phyloP scores from a whole-genome alignment of 2,888 invertebrate species.

The Pyrochroa serraticornis region DNA sequence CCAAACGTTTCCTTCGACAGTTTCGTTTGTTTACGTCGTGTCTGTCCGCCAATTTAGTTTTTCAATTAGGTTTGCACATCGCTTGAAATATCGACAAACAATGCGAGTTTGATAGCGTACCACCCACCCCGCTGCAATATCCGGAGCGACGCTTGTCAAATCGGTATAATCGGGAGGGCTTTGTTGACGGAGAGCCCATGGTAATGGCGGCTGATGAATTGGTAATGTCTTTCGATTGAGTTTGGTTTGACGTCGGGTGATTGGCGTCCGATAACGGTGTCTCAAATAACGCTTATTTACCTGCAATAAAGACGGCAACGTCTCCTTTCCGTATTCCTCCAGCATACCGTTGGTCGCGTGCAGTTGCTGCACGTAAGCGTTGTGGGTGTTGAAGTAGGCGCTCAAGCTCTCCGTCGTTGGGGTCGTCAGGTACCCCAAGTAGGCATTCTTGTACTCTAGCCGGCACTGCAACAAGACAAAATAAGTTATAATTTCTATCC shows the following conservation, averaged over 20 bases:
- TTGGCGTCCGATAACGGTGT: conserved; percentile 32
- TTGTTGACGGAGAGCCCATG: conserved; percentile 35
- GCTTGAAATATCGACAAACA: not conserved
- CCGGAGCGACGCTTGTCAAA: conserved; percentile 29
- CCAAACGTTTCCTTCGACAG: too few relatives aligned
- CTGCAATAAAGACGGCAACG: conserved; percentile 84
- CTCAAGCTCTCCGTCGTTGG: conserved; percentile 74
- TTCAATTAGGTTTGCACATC: not conserved
- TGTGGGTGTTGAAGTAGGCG: conserved; percentile 89
- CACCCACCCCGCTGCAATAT: conserved; percentile 7
- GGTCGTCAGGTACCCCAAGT: conserved; percentile 76
- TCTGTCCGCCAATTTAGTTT: conserved; percentile 5
- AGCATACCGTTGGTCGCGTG: conserved; percentile 93
- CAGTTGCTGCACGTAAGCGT: conserved; percentile 90
- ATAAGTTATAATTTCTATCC: conserved; percentile 8
- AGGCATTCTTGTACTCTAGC: conserved; percentile 85
- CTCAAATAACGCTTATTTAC: conserved; percentile 56
- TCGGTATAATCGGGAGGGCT: conserved; percentile 28
- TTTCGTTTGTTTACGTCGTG: too few relatives aligned
- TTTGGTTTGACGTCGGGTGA: conserved; percentile 35
- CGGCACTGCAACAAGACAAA: conserved; percentile 69
- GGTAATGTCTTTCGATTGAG: conserved; percentile 33
- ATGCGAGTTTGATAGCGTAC: conserved; percentile 4
- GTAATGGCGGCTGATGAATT: conserved; percentile 41
- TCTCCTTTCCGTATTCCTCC: conserved; percentile 85